Conservation (phyloP, 2,113 vertebrate species). For the Tachysurus fulvidraco region DNA sequence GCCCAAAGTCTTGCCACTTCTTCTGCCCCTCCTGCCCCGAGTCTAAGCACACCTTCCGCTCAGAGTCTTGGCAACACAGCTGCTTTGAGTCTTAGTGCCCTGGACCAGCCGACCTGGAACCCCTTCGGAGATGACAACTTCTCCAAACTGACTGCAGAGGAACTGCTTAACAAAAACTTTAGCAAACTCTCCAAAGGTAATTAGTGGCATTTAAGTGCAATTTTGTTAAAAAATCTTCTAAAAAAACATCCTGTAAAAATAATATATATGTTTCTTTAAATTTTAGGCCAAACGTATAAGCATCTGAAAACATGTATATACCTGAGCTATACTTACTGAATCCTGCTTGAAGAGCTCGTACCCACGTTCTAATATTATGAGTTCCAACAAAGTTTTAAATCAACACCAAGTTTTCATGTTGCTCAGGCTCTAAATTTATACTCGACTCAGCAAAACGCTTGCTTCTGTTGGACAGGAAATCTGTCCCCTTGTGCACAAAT, state of each 20-base stretch:
- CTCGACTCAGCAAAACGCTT: not conserved
- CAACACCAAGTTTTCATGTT: not conserved
- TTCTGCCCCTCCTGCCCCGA: slow-evolving; percentile 9
- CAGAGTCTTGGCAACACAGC: not conserved
- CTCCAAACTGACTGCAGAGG: slow-evolving; percentile 87
- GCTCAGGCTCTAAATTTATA: not conserved
- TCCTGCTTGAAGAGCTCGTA: too few species aligned
- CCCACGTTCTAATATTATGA: not conserved
- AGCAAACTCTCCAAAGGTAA: slow-evolving; percentile 84
- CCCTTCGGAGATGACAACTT: slow-evolving; percentile 96
- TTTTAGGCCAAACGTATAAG: too few species aligned
- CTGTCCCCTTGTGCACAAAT: not conserved
- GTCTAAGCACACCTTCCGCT: not conserved
- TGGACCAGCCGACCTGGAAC: slow-evolving; percentile 80
- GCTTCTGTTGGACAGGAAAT: not conserved
- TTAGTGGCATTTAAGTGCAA: too few species aligned
- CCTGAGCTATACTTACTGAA: not conserved
- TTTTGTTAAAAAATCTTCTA: not conserved
- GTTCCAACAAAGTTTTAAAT: not conserved
- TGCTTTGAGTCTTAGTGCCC: slow-evolving; percentile 48
- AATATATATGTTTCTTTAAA: too few species aligned
- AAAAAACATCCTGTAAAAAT: not conserved
- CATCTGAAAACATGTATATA: too few species aligned
- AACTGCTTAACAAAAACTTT: slow-evolving; percentile 86
- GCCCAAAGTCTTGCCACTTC: slow-evolving; percentile 2